These are phyloP conservation scores for Alces alces DNA, from an alignment of 2,113 vertebrate genomes.

Conservation along the genomic window DNA sequence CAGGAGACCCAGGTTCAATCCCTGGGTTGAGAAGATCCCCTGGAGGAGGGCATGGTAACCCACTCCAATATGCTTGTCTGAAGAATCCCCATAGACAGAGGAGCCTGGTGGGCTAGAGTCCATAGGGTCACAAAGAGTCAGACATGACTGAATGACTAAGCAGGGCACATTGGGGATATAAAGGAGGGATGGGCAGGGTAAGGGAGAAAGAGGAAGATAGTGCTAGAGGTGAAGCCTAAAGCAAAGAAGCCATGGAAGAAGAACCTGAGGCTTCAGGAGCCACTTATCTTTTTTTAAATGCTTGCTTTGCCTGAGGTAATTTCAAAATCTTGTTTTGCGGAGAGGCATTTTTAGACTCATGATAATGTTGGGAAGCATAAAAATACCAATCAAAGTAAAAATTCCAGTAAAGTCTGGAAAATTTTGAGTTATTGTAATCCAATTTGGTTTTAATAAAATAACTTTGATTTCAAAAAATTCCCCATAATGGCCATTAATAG, in stretches of 20 bases:
- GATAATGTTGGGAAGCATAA: not conserved
- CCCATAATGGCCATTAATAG: not conserved
- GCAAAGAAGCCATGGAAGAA: not conserved
- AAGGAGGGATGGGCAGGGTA: no score
- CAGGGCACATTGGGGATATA: not conserved
- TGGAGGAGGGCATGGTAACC: not conserved
- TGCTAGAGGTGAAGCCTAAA: not conserved
- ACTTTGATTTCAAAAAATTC: not conserved
- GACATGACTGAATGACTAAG: not conserved
- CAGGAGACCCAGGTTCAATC: not conserved
- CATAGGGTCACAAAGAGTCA: not conserved
- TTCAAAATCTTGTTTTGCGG: not conserved
- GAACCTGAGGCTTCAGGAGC: not conserved
- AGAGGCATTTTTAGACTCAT: not conserved
- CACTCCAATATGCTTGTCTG: not conserved
- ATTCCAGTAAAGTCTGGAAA: not conserved
- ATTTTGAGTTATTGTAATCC: not conserved
- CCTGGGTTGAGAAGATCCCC: not conserved
- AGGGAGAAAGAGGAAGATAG: not conserved
- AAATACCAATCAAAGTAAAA: not conserved
- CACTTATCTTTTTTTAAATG: not conserved
- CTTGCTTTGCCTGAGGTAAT: not conserved
- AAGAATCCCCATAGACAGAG: not conserved
- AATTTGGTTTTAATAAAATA: not conserved
- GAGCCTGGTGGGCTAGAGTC: not conserved